phyloP scores from a whole-genome alignment of 2,113 vertebrate species.

The Chitala chitala region DNA sequence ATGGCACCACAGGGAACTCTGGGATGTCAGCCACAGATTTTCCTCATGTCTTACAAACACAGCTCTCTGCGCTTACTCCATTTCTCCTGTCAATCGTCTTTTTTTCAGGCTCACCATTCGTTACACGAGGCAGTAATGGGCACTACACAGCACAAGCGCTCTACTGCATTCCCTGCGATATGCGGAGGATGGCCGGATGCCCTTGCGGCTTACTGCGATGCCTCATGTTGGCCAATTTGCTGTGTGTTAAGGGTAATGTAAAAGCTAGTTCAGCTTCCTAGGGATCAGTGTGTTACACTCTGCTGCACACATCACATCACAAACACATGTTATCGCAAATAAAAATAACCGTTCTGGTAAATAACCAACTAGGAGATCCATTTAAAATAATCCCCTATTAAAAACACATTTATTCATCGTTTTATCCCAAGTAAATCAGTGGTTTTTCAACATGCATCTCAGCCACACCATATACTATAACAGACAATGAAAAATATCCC shows the following conservation, averaged over 20 bases:
- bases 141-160: constrained; percentile 53
- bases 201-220: constrained; percentile 34
- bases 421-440: too few species aligned
- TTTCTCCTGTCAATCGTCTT: constrained; percentile 39
- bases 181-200: constrained; percentile 44
- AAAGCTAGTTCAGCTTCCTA: constrained; percentile 31
- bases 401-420: too few species aligned
- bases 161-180: constrained; percentile 48
- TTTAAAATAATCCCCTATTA: too few species aligned
- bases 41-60: constrained; percentile 23
- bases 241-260: constrained; percentile 39
- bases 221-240: constrained; percentile 47
- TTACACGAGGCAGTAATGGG: constrained; percentile 48
- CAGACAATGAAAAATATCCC: too few species aligned
- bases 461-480: too few species aligned
- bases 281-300: constrained; percentile 20
- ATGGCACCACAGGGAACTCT: constrained; percentile 1
- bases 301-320: too few species aligned
- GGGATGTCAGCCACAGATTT: constrained; percentile 17
- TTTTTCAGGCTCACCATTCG: constrained; percentile 20
- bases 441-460: too few species aligned
- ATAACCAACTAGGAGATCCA: too few species aligned
- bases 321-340: too few species aligned
- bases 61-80: constrained; percentile 20
- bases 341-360: too few species aligned